Conservation (phyloP, 2,113 vertebrate species). For the Edolisoma coerulescens region DNA sequence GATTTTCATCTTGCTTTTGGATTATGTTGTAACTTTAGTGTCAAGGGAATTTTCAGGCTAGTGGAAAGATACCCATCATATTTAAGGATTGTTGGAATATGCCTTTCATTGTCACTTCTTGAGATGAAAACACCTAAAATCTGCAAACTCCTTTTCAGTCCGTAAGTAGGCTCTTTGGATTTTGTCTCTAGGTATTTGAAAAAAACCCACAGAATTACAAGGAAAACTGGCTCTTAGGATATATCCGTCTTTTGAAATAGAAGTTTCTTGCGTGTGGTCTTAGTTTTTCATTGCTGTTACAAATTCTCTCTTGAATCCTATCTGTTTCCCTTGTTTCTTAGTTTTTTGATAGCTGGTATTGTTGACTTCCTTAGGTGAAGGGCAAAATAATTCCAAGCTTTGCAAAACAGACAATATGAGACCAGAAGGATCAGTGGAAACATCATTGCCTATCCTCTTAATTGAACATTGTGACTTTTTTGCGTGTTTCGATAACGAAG, state of each 20-base stretch:
- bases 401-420: not conserved
- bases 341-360: not conserved
- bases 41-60: not conserved
- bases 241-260: not conserved
- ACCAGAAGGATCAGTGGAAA: constrained; percentile 56
- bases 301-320: not conserved
- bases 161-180: not conserved
- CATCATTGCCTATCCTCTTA: constrained; percentile 72
- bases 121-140: not conserved
- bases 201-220: not conserved
- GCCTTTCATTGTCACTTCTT: not conserved
- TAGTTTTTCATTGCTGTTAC: not conserved
- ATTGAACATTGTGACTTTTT: constrained; percentile 65
- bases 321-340: not conserved
- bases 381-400: not conserved
- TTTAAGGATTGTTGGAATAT: not conserved
- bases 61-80: not conserved
- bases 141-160: not conserved
- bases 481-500: not conserved
- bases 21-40: not conserved
- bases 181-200: not conserved
- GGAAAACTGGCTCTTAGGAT: not conserved
- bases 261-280: not conserved
- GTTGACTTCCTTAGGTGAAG: constrained; percentile 24
- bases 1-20: not conserved